phyloP scores from a whole-genome alignment of 2,113 vertebrate genomes.

The Ariopsis seemanni region DNA sequence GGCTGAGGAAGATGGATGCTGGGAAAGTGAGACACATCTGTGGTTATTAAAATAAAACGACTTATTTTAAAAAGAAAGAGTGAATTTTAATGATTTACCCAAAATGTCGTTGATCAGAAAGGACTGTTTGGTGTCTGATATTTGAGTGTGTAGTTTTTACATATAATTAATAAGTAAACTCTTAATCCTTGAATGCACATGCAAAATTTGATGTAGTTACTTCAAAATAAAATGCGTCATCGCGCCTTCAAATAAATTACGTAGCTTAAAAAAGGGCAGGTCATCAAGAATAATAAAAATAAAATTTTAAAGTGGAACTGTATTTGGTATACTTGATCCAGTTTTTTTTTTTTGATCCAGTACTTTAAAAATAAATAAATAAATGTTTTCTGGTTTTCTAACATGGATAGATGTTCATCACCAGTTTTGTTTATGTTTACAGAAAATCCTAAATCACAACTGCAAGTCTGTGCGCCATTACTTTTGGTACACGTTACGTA shows the following conservation, averaged over 20 bases:
- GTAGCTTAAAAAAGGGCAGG: background rate
- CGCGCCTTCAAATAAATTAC: background rate
- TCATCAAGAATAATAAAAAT: background rate
- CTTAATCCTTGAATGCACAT: background rate
- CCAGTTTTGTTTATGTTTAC: background rate
- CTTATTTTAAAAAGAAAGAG: background rate
- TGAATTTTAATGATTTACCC: no score
- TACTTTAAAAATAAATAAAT: background rate
- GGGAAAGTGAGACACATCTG: background rate
- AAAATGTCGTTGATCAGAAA: conserved; percentile 4
- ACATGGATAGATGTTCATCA: no score
- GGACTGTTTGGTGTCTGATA: background rate
- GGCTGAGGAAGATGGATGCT: conserved; percentile 50
- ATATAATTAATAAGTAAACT: background rate
- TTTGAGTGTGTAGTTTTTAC: background rate
- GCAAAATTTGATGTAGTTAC: background rate
- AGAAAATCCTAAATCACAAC: background rate
- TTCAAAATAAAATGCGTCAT: background rate
- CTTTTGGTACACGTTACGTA: background rate
- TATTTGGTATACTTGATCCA: background rate
- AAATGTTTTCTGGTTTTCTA: no score
- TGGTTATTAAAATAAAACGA: background rate
- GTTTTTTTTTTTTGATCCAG: background rate
- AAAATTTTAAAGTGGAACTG: background rate
- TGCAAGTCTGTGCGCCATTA: background rate